Percentiles rank a stretch among this genome's conserved stretches.
Conservation (phyloP, 2,113 vertebrate species). For the Salvelinus sp. region DNA sequence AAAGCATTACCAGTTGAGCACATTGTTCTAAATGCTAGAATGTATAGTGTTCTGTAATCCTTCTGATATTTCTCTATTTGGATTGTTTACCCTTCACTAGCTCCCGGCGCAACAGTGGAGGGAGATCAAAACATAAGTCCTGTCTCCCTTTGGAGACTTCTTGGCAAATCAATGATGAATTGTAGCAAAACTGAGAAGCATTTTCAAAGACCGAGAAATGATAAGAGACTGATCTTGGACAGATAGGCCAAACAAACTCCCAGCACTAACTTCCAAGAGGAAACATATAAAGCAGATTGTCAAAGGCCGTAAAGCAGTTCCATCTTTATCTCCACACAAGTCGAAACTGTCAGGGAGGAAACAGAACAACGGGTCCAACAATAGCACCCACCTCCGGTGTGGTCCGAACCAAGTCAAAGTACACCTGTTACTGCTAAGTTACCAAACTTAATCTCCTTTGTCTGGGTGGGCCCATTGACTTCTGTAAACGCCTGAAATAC, state of each 20-base stretch:
- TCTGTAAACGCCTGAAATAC: constrained; percentile 61
- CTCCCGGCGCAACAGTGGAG: constrained; percentile 45
- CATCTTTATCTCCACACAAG: constrained; percentile 31
- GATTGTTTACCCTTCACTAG: constrained; percentile 55
- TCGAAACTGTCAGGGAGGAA: constrained; percentile 35
- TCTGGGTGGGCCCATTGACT: constrained; percentile 65
- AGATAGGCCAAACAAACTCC: constrained; percentile 4
- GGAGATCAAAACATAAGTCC: constrained; percentile 50
- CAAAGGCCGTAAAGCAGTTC: constrained; percentile 23
- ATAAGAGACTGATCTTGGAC: constrained; percentile 15
- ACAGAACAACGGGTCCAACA: constrained; percentile 27
- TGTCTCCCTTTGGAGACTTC: constrained; percentile 38
- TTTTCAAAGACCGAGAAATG: constrained; percentile 31
- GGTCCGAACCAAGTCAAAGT: constrained; percentile 58
- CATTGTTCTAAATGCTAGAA: constrained; percentile 40
- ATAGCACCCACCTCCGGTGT: constrained; percentile 47
- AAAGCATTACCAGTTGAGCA: constrained; percentile 42
- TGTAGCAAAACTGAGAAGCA: constrained; percentile 25
- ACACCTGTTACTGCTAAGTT: constrained; percentile 71
- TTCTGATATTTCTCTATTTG: constrained; percentile 36
- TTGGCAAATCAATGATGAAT: constrained; percentile 29
- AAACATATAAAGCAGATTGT: constrained; percentile 9
- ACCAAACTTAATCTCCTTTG: constrained; percentile 71
- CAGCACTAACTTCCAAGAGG: constrained; percentile 7
- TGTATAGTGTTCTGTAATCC: constrained; percentile 28